These are phyloP conservation scores for Chloropsis hardwickii DNA, from an alignment of 2,113 vertebrate species.

Conservation along the genomic window DNA sequence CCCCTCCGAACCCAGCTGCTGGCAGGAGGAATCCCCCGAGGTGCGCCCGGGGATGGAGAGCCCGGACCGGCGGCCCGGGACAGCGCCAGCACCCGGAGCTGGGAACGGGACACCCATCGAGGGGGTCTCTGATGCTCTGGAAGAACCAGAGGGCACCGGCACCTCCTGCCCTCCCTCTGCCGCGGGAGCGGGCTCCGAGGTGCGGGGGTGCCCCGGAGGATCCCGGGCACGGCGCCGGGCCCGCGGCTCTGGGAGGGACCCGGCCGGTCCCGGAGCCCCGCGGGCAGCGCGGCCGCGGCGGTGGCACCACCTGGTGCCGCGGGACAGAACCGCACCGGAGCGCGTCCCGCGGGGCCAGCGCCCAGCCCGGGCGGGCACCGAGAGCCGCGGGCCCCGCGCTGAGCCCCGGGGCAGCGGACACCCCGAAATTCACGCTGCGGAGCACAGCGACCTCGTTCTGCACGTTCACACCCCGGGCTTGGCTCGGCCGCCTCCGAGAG, in stretches of 20 bases:
- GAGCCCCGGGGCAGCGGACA: accelerated
- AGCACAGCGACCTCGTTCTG: accelerated
- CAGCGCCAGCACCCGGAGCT: too few species aligned
- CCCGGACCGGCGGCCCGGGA: accelerated
- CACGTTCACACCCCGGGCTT: accelerated
- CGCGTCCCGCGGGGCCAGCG: too few species aligned
- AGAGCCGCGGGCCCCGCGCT: accelerated
- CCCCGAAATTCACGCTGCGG: accelerated
- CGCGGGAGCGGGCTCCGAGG: too few species aligned
- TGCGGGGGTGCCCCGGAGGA: too few species aligned
- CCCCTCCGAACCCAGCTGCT: slow-evolving; percentile 56
- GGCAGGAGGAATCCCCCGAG: not conserved
- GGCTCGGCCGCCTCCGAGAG: accelerated
- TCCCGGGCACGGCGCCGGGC: accelerated
- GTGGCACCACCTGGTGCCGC: not conserved
- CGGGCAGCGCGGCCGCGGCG: accelerated
- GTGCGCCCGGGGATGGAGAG: not conserved
- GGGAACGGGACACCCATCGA: not conserved
- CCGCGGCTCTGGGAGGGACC: not conserved
- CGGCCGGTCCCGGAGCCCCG: not conserved
- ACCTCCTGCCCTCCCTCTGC: too few species aligned
- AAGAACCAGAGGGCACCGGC: not conserved
- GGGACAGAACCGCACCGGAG: not conserved
- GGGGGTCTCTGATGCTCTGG: accelerated
- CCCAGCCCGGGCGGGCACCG: not conserved